Evolutionary conservation across 2,888 invertebrate genomes (phyloP).

Genomic region (Drosophila emarginata): DNA sequence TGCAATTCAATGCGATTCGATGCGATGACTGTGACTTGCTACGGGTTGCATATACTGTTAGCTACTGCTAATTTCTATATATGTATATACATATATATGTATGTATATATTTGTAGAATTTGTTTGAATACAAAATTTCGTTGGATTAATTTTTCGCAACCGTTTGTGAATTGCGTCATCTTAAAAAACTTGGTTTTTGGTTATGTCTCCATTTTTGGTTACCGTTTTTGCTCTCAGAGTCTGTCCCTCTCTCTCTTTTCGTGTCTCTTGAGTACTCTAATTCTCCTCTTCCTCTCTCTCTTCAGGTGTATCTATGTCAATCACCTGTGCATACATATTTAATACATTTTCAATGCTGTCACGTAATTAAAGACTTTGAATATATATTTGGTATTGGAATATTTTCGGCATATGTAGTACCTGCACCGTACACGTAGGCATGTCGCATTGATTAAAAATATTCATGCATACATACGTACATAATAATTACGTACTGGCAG

Average conservation of each 20-base stretch:
- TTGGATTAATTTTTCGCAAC: slow-evolving; percentile 40
- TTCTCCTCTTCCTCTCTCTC: slow-evolving; percentile 17
- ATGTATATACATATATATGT: neutral
- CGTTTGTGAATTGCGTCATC: slow-evolving; percentile 65
- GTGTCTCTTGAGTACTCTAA: slow-evolving; percentile 23
- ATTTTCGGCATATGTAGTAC: slow-evolving; percentile 30
- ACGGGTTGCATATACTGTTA: slow-evolving; percentile 19
- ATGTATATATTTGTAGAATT: slow-evolving; percentile 56
- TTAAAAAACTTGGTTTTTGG: slow-evolving; percentile 27
- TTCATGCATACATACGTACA: neutral
- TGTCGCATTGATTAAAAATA: slow-evolving; percentile 25
- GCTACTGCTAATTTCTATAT: slow-evolving; percentile 37
- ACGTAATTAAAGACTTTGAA: slow-evolving; percentile 72
- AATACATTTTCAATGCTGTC: slow-evolving; percentile 69
- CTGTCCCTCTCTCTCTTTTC: slow-evolving; percentile 22
- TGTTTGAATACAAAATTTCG: slow-evolving; percentile 17
- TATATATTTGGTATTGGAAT: slow-evolving; percentile 35
- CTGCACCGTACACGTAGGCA: slow-evolving; percentile 37
- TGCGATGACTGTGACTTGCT: slow-evolving; percentile 33
- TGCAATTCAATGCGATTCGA: slow-evolving; percentile 39
- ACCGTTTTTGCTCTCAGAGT: neutral
- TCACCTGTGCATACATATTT: slow-evolving; percentile 61
- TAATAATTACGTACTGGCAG: too few species aligned
- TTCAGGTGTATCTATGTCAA: slow-evolving; percentile 26
- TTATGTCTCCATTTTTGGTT: slow-evolving; percentile 48